Base-by-base conservation (phyloP, 2,797 vertebrate species). In the Sorex maritimensis region DNA sequence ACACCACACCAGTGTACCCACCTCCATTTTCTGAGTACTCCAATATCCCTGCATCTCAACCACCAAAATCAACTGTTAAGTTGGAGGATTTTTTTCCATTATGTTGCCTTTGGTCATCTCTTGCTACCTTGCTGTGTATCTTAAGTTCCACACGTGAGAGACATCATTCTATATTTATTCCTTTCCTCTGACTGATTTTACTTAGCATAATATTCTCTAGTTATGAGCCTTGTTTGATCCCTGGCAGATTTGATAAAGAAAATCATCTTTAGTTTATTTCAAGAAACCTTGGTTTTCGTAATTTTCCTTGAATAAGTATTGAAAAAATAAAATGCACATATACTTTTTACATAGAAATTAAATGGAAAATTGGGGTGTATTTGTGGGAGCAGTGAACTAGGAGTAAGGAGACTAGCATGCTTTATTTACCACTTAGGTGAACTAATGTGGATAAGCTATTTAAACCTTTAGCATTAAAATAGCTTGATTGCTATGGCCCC, bases 291-390 rank as follows among this genome's bases (percentile, higher is more conserved):
- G 6, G 23, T 67, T 69, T 80, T 14, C 65, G 46, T 83, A 68
- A 24, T 68, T 84, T 77, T 52, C 68, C 86, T 24, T 83, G 89
- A 91, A 81, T 30, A 13, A 88, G 69, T 82, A 75, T 81, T 79
- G 52, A 55, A 55, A 55, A 90, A 84, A 87, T 77, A 28, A 84
- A 87, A 83, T 81, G 74, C 13, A 12, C 68, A 28, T 55, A 23
- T 1, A 72, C 13, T 78, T 85, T 38, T 81, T 84, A 93, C 1
- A 68, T 21, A 21, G 17, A 91, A 41, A 12, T 44, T 83, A 13
- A 86, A 95, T 84, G 49, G 24, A 46, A 44, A 83, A 81, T 10
- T 72, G 23, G 30, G n/a, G 67, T 52, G 3, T 65, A 72, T 21
- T 13, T 75, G 23, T 52, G 19, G 12, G 41, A 83, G 21, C 30